phyloP scores from a whole-genome alignment of 2,113 vertebrate species.

The Heptranchias perlo region DNA sequence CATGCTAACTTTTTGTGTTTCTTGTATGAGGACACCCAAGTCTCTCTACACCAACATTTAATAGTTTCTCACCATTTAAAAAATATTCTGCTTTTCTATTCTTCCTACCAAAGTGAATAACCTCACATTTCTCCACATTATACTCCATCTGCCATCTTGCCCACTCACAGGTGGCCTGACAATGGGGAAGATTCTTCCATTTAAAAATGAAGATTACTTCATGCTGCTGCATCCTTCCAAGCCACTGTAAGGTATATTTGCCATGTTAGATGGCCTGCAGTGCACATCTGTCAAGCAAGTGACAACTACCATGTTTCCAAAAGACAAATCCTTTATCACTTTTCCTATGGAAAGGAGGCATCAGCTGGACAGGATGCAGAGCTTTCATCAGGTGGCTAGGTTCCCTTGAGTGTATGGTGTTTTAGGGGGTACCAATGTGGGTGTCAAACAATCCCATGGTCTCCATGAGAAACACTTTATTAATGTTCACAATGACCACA shows the following conservation, averaged over 20 bases:
- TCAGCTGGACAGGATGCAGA: background rate
- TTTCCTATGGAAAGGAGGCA: background rate
- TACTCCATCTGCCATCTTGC: no score
- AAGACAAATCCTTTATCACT: background rate
- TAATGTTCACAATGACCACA: background rate
- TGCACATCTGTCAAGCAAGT: background rate
- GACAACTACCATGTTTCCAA: background rate
- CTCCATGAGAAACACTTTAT: background rate
- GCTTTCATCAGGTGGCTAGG: background rate
- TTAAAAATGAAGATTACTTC: no score
- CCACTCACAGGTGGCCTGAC: no score
- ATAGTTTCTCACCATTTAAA: no score
- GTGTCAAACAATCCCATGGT: background rate
- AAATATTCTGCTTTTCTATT: no score
- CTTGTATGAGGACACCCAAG: no score
- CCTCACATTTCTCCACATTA: no score
- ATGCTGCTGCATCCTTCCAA: no score
- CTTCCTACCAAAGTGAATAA: no score
- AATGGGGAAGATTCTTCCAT: no score
- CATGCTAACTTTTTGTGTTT: no score
- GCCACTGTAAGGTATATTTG: background rate
- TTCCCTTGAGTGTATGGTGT: background rate
- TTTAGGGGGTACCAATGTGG: background rate
- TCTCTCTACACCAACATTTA: no score
- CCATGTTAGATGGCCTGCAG: background rate